Percentiles rank a stretch among this genome's conserved stretches.
Conservation (phyloP, 2,113 vertebrate species). For the Thalassarche chlororhynchos region DNA sequence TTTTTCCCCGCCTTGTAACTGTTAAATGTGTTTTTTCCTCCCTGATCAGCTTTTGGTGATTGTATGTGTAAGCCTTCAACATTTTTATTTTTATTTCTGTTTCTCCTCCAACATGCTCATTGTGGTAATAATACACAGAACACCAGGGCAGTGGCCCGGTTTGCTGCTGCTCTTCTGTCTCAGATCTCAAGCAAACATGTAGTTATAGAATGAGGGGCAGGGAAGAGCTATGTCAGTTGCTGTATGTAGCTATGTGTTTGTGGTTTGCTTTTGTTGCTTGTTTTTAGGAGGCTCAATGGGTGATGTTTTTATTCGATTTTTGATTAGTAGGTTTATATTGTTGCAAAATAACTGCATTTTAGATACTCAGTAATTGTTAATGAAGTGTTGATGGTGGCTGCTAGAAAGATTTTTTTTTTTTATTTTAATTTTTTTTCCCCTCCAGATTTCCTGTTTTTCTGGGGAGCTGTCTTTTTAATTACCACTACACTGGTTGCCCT, state of each 20-base stretch:
- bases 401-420: background rate
- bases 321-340: background rate
- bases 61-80: background rate
- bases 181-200: background rate
- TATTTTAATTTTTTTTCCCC: background rate
- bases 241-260: background rate
- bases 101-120: rapidly evolving
- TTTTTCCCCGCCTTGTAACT: background rate
- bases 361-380: background rate
- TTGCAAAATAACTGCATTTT: background rate
- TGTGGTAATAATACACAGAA: rapidly evolving
- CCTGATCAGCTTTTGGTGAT: background rate
- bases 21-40: background rate
- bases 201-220: background rate
- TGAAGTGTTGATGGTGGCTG: background rate
- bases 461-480: constrained; percentile 92
- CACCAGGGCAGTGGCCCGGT: background rate
- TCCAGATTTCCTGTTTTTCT: constrained; percentile 95
- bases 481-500: constrained; percentile 94
- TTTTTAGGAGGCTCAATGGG: background rate
- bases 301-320: background rate
- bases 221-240: background rate
- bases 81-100: background rate
- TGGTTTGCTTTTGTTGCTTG: background rate
- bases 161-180: background rate